These are phyloP conservation scores for Drosophila silvestris DNA, from an alignment of 2,888 invertebrate species.

Conservation along the genomic window DNA sequence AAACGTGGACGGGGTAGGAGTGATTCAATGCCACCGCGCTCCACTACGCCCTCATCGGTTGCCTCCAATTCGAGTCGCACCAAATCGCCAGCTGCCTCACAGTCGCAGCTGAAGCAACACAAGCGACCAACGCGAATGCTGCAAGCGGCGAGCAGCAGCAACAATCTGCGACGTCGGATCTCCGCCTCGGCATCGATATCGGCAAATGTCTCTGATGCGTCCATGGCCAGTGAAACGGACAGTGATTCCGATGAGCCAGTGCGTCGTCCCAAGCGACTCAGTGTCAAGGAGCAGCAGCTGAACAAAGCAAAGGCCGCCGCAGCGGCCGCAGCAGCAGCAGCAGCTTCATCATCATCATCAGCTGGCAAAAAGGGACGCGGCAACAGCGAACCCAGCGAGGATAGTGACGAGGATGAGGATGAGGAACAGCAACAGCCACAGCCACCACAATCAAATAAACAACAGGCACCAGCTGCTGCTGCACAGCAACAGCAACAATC, in stretches of 20 bases:
- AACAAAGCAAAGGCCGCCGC: slow-evolving; percentile 70
- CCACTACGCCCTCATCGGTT: slow-evolving; percentile 89
- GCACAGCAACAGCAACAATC: slow-evolving; percentile 7
- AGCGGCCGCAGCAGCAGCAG: slow-evolving; percentile 43
- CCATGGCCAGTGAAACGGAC: slow-evolving; percentile 87
- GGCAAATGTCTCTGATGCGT: slow-evolving; percentile 87
- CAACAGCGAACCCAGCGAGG: slow-evolving; percentile 86
- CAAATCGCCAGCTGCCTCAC: slow-evolving; percentile 88
- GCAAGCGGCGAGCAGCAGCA: slow-evolving; percentile 52
- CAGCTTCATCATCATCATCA: background rate
- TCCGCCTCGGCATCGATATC: slow-evolving; percentile 80
- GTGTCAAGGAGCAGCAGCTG: slow-evolving; percentile 64
- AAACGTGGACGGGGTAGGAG: slow-evolving; percentile 87
- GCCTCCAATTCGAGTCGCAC: slow-evolving; percentile 88
- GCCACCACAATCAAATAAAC: slow-evolving; percentile 45
- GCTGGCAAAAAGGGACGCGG: slow-evolving; percentile 30
- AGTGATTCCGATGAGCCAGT: slow-evolving; percentile 86
- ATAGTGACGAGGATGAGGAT: slow-evolving; percentile 86
- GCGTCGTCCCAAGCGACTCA: slow-evolving; percentile 77
- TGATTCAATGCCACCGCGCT: slow-evolving; percentile 86
- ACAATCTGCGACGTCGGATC: slow-evolving; percentile 85
- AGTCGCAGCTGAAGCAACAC: slow-evolving; percentile 81
- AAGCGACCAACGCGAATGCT: slow-evolving; percentile 85
- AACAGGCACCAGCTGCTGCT: slow-evolving; percentile 16
- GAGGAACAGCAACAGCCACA: slow-evolving; percentile 59